Percentiles rank a stretch among this genome's conserved stretches.
phyloP scores from a whole-genome alignment of 2,888 invertebrate species.

The Rotaria socialis region DNA sequence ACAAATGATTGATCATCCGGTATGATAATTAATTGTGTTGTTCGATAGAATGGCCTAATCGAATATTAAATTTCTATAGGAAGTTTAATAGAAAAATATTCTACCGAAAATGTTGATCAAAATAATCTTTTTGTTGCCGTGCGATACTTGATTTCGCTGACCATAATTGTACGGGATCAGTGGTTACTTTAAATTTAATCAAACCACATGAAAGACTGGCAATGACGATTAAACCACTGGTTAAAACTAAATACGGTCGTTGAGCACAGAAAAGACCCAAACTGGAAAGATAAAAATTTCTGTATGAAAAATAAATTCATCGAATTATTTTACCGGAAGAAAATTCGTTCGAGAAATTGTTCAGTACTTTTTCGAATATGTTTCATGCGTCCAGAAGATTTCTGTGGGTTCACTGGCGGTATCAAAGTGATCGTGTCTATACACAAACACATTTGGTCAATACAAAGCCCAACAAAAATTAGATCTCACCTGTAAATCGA shows the following conservation, averaged over 20 bases:
- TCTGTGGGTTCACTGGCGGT: no score
- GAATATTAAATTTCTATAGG: not conserved
- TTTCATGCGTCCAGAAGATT: not conserved
- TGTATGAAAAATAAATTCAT: no score
- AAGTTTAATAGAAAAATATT: not conserved
- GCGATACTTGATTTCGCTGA: conserved; percentile 81
- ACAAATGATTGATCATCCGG: conserved; percentile 36
- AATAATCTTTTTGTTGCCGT: conserved; percentile 79
- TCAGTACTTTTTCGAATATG: not conserved
- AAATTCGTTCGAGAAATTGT: not conserved
- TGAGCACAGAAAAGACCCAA: conserved; percentile 45
- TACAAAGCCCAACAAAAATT: no score
- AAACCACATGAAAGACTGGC: conserved; percentile 22
- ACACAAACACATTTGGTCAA: not conserved
- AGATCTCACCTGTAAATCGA: not conserved
- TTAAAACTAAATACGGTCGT: conserved; percentile 40
- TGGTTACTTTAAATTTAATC: conserved; percentile 67
- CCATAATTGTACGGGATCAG: conserved; percentile 94
- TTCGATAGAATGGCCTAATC: conserved; percentile 46
- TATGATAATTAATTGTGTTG: conserved; percentile 44
- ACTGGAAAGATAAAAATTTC: not conserved
- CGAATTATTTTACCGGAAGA: not conserved
- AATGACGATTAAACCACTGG: not conserved
- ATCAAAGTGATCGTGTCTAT: not conserved
- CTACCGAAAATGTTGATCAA: conserved; percentile 64